phyloP scores from a whole-genome alignment of 2,888 invertebrate genomes.

The Escarpia spicata region DNA sequence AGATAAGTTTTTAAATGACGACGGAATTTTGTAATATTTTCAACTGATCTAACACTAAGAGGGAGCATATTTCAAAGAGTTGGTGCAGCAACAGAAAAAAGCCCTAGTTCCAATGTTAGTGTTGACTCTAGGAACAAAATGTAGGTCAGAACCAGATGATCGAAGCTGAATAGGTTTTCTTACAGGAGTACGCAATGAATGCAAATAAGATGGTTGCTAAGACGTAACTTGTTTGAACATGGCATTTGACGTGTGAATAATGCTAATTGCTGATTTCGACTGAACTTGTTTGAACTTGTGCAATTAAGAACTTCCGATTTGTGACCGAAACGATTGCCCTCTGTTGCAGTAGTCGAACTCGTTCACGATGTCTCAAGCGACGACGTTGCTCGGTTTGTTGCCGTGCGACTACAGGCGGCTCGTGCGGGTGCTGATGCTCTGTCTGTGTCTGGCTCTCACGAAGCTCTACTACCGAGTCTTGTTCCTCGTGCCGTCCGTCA shows the following conservation, averaged over 20 bases:
- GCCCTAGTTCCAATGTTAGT: too few relatives aligned
- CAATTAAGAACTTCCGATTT: neutral
- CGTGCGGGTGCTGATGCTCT: neutral
- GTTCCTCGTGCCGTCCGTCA: slow-evolving; percentile 28
- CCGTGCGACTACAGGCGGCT: neutral
- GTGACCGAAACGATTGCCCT: neutral
- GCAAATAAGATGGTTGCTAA: too few relatives aligned
- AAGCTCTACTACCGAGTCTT: slow-evolving; percentile 29
- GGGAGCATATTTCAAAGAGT: too few relatives aligned
- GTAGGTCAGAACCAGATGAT: neutral
- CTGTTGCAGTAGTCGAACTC: neutral
- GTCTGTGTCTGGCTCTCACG: slow-evolving; percentile 24
- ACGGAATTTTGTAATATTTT: too few relatives aligned
- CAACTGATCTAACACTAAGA: too few relatives aligned
- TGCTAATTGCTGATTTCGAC: neutral
- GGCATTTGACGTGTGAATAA: neutral
- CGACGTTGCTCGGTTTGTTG: neutral
- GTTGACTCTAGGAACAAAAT: too few relatives aligned
- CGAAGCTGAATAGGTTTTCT: neutral
- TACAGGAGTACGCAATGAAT: too few relatives aligned
- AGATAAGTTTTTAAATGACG: too few relatives aligned
- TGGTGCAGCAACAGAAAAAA: too few relatives aligned
- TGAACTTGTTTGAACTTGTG: neutral
- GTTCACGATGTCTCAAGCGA: neutral
- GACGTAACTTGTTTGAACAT: neutral